Evolutionary conservation across 2,113 vertebrate genomes (phyloP), one percentile per base, ranked within the genome.

Genomic region (Pseudois nayaur): DNA sequence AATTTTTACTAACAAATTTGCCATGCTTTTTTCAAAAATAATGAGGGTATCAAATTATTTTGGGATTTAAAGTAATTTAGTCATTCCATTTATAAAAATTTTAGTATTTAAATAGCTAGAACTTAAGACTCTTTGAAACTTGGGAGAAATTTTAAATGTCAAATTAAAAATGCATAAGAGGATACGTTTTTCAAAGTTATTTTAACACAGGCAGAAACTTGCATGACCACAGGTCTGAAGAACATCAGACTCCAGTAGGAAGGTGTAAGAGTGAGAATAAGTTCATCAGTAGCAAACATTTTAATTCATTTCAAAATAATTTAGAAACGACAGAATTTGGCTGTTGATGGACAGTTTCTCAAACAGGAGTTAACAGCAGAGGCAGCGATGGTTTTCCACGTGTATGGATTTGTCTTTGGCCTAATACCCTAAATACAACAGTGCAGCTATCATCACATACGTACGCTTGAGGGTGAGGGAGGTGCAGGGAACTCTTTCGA

Each of bases 271-370:
- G 64, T 84, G 12, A 96, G 48, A 94, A 78, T 81, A 87, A 48
- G 6, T 84, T 94, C 82, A 64, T 89, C 27, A 62, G 57, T 50
- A 89, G 27, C 40, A 95, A 92, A 55, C n/a, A 40, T 31, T 60
- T 84, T 83, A 82, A 57, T 92, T 78, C 36, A 96, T 89, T 93
- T 94, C 21, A 84, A 87, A 96, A 87, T 95, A 85, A 90, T 59
- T 94, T 82, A 95, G 36, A 57, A 96, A 95, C 3, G 57, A 92
- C 0, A 87, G 50, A 50, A 29, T 40, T 14, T 84, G 84, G 33
- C 29, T 89, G 8, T 27, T 57, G 40, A n/a, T 11, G 36, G 60
- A 60, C 15, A 64, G 57, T 87, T 84, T 67, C 48, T 96, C 82
- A 85, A 54, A 89, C 17, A 71, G 31, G 33, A 60, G 60, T 25